Conservation (phyloP, 2,888 invertebrate genomes). For the Silvanus unidentatus region DNA sequence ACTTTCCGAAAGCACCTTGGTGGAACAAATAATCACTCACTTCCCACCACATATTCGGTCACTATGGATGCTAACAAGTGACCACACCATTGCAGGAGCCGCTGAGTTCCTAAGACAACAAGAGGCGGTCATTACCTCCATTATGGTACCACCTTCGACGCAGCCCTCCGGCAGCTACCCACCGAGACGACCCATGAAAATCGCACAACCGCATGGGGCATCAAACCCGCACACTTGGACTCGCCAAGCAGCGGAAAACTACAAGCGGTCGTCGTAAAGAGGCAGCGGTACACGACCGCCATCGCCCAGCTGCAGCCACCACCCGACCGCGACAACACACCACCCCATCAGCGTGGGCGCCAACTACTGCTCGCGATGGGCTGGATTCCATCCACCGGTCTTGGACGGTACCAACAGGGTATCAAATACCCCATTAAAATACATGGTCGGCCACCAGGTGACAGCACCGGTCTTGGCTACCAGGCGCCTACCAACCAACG, state of each 20-base stretch:
- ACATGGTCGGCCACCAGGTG: background rate
- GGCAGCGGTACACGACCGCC: no score
- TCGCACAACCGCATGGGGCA: no score
- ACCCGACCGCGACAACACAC: no score
- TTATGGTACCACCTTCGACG: background rate
- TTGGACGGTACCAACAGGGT: background rate
- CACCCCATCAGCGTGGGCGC: no score
- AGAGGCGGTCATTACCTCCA: constrained; percentile 4
- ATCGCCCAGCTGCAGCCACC: no score
- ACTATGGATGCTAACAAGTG: constrained; percentile 8
- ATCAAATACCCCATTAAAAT: background rate
- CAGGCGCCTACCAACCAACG: background rate
- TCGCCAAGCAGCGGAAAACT: no score
- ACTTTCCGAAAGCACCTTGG: constrained; percentile 1
- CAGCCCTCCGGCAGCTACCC: no score
- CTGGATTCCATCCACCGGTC: background rate
- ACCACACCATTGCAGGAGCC: constrained; percentile 3
- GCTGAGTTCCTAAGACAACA: constrained; percentile 9
- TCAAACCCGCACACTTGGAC: no score
- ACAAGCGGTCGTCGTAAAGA: no score
- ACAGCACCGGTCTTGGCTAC: background rate
- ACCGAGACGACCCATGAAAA: no score
- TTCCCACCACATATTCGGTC: constrained; percentile 10
- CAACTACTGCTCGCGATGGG: background rate
- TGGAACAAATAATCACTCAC: constrained; percentile 7